Evolutionary conservation across 2,797 vertebrate genomes (phyloP).

Genomic region (Pseudochaenichthys georgianus): DNA sequence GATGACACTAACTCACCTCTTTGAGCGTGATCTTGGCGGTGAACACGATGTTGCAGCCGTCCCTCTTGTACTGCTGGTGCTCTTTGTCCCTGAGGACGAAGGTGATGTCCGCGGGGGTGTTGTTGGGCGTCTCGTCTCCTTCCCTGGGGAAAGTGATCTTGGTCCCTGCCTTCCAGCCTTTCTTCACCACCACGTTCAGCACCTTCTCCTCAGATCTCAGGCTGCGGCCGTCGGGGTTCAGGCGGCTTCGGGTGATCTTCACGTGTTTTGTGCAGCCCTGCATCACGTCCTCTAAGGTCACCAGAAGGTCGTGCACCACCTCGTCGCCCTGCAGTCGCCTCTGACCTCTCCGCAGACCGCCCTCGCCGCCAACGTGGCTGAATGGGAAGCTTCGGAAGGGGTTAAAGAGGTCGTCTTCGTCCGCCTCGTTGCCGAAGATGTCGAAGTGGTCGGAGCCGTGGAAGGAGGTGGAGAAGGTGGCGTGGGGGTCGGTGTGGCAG

Average conservation of each 20-base stretch:
- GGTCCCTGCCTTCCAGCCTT: constrained; percentile 96
- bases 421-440: constrained; percentile 90
- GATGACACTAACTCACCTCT: constrained; percentile 85
- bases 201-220: constrained; percentile 93
- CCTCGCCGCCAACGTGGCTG: constrained; percentile 80
- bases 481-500: constrained; percentile 90
- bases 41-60: constrained; percentile 93
- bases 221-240: constrained; percentile 89
- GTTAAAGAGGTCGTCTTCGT: constrained; percentile 92
- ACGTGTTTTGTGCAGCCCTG: constrained; percentile 95
- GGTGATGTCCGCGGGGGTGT: constrained; percentile 92
- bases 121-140: constrained; percentile 92
- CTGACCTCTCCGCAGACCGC: constrained; percentile 53
- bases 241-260: constrained; percentile 93
- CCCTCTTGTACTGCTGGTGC: constrained; percentile 91
- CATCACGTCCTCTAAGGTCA: constrained; percentile 95
- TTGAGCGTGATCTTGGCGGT: constrained; percentile 94
- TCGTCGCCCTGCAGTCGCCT: constrained; percentile 86
- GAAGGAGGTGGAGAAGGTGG: constrained; percentile 92
- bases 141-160: constrained; percentile 98
- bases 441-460: constrained; percentile 93
- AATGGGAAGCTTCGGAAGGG: constrained; percentile 91
- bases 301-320: constrained; percentile 91
- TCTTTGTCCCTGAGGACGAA: constrained; percentile 95
- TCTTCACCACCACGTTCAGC: constrained; percentile 96